phyloP scores from a whole-genome alignment of 1,140 invertebrate genomes.

The Drosophila willistoni region DNA sequence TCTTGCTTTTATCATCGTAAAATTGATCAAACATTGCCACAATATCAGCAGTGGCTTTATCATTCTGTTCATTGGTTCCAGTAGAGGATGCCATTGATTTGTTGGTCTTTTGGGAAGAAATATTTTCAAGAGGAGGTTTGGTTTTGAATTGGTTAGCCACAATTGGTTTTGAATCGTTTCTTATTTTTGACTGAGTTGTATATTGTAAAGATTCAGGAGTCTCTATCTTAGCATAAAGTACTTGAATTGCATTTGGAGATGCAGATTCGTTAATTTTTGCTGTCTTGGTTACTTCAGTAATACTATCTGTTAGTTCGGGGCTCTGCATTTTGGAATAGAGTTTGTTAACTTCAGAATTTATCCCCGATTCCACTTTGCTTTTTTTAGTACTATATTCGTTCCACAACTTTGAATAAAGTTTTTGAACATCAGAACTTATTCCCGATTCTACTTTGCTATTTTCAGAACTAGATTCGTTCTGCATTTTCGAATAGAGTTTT shows the following conservation, averaged over 20 bases:
- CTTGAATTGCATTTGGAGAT: background rate
- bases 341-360: too few species aligned
- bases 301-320: too few species aligned
- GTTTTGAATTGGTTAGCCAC: background rate
- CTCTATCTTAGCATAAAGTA: background rate
- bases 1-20: background rate
- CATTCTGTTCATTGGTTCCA: background rate
- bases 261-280: too few species aligned
- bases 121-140: background rate
- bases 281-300: too few species aligned
- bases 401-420: too few species aligned
- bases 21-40: background rate
- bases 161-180: background rate
- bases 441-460: too few species aligned
- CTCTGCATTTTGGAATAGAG: too few species aligned
- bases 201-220: background rate
- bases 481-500: too few species aligned
- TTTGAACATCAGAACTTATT: too few species aligned
- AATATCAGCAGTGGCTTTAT: background rate
- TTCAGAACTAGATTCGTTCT: background rate
- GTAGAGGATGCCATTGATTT: background rate
- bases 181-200: background rate
- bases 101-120: background rate
- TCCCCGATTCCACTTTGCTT: too few species aligned
- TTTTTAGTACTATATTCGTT: background rate